A percentile compares a stretch with the other conserved stretches of the same genome.
Evolutionary conservation across 1,140 invertebrate genomes (phyloP).

Genomic region (Ephestia elutella): DNA sequence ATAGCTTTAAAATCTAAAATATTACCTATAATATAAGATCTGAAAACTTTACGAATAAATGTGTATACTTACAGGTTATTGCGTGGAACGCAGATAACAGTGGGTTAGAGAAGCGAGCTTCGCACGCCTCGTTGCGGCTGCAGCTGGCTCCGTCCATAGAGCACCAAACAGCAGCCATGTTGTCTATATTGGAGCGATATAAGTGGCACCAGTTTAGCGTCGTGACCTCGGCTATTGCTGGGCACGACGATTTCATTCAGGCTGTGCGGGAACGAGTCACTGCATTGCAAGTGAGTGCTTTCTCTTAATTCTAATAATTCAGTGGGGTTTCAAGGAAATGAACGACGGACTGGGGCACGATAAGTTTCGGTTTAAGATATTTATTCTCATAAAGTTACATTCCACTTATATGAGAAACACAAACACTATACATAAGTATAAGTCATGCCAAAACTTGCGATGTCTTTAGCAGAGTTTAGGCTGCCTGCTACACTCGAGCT

Average conservation of each 20-base stretch:
- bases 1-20: no score
- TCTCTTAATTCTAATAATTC: no score
- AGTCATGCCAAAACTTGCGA: no score
- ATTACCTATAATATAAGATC: no score
- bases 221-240: slow-evolving; percentile 93
- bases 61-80: slow-evolving; percentile 80
- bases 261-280: slow-evolving; percentile 90
- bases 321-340: not conserved
- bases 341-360: no score
- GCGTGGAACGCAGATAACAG: slow-evolving; percentile 97
- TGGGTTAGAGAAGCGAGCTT: slow-evolving; percentile 85
- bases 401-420: no score
- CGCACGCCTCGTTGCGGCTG: slow-evolving; percentile 87
- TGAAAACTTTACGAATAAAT: not conserved
- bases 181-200: slow-evolving; percentile 93
- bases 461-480: no score
- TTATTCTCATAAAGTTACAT: no score
- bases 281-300: slow-evolving; percentile 85
- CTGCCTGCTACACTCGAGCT: no score
- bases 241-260: slow-evolving; percentile 95
- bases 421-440: no score
- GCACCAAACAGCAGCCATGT: slow-evolving; percentile 94
- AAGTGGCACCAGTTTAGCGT: slow-evolving; percentile 98
- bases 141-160: slow-evolving; percentile 95
- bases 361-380: no score